These are phyloP conservation scores for Akabosia matsudoensis DNA, from an alignment of 1,140 invertebrate genomes.

Conservation along the genomic window DNA sequence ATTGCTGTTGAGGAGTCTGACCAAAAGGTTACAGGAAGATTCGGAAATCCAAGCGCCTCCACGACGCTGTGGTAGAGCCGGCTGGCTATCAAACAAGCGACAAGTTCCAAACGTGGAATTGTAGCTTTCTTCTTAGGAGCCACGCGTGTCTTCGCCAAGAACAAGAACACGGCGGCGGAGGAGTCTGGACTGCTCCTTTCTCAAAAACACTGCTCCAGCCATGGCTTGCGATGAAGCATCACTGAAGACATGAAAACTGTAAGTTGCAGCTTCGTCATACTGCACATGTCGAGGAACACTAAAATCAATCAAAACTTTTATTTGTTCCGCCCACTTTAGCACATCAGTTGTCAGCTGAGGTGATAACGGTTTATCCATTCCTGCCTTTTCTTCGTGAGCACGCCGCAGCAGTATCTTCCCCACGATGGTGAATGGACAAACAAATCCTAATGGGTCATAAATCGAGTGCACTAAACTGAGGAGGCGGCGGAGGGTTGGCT, in stretches of 20 bases:
- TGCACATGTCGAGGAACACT: neutral
- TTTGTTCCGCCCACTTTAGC: neutral
- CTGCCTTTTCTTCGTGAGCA: neutral
- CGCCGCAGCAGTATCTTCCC: neutral
- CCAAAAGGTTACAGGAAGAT: constrained; percentile 30
- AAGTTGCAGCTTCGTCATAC: neutral
- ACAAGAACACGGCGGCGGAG: constrained; percentile 24
- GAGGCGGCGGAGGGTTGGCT: neutral
- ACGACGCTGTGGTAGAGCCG: constrained; percentile 40
- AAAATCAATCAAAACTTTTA: neutral
- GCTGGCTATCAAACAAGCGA: constrained; percentile 49
- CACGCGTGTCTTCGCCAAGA: constrained; percentile 48
- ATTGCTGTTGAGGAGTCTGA: constrained; percentile 48
- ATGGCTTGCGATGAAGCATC: neutral
- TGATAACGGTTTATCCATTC: neutral
- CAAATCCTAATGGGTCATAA: neutral
- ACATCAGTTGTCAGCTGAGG: neutral
- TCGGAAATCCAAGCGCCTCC: neutral
- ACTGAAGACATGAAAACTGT: neutral
- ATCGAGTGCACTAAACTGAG: neutral
- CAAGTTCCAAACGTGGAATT: constrained; percentile 52
- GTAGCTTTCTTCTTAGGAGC: constrained; percentile 48
- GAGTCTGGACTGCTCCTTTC: neutral
- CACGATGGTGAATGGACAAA: neutral
- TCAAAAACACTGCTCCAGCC: constrained; percentile 1